Conservation (phyloP, 2,888 invertebrate genomes). For the Pristionchus maxplancki region DNA sequence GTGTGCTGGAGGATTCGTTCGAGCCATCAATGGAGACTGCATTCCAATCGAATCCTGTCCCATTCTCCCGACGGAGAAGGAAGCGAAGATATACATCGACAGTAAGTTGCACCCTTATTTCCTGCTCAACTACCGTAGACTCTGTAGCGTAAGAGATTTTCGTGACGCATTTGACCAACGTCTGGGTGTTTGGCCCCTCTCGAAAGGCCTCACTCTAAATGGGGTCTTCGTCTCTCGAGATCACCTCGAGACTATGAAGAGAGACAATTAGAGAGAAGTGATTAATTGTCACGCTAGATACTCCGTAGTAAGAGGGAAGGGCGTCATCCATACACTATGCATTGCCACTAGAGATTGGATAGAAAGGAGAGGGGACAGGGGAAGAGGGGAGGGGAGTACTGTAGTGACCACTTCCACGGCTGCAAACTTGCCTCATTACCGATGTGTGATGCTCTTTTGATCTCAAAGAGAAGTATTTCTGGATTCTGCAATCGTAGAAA, state of each 20-base stretch:
- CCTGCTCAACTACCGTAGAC: not conserved
- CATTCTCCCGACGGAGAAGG: conserved; percentile 23
- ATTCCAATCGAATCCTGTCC: conserved; percentile 27
- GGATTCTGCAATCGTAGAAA: too few relatives aligned
- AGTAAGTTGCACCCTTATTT: not conserved
- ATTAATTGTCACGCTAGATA: conserved; percentile 6
- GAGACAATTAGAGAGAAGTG: not conserved
- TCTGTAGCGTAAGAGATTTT: not conserved
- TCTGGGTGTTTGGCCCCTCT: not conserved
- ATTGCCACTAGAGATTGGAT: not conserved
- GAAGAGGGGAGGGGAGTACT: not conserved
- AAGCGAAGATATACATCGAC: conserved; percentile 44
- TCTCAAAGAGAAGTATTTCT: not conserved
- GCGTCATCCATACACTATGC: not conserved
- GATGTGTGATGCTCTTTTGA: not conserved
- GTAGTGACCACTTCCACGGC: conserved; percentile 8
- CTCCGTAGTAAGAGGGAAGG: not conserved
- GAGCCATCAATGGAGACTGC: conserved; percentile 14
- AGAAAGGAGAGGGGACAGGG: not conserved
- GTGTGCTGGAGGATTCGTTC: conserved; percentile 31
- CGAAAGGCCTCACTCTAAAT: not conserved
- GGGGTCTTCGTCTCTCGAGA: not conserved
- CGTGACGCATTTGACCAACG: not conserved
- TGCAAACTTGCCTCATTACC: not conserved
- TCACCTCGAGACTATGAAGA: not conserved